Base-by-base conservation (phyloP, 2,113 vertebrate genomes). In the Furnarius figulus region DNA sequence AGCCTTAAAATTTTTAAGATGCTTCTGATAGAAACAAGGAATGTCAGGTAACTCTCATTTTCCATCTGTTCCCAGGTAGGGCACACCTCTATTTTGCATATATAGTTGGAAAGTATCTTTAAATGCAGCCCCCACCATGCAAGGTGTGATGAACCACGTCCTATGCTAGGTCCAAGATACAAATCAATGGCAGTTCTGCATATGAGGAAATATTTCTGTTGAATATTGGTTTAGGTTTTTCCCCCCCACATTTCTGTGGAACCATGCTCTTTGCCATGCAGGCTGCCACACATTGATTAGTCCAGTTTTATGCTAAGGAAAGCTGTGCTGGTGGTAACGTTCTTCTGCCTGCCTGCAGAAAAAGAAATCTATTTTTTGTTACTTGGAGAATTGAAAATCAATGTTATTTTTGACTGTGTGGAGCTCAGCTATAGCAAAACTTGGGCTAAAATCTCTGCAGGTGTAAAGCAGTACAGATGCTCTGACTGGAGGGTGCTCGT, bases 331-430 rank as follows among this genome's bases (percentile, higher is more conserved):
- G 33, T 88, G 75, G 53, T 90, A 79, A 72, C 0, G 7, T 83
- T 95, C 44, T 81, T 82, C 44, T 3, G 10, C 75, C 35, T 79
- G 70, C 30, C 88, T 74, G 22, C 22, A 81, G 58, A 33, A 90
- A 89, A 83, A 50, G 92, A 91, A 90, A 47, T 18, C 56, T 19
- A 12, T 85, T 73, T 83, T 85, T 95, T 82, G 84, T 66, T 21
- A 72, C 47, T 93, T 53, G 53, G 37, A 84, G 67, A 95, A 96
- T 55, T 58, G 66, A 92, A 97, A 97, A 97, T 94, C 85, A 66
- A 71, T 96, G 71, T 90, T 44, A 22, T 83, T 61, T 84, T 96
- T 73, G 83, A 46, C 25, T 83, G 35, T 46, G 27, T 81, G 15
- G 14, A 89, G 18, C 47, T 88, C 76, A 88, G 83, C 76, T 90